Base-by-base conservation (phyloP, 1,140 invertebrate species). In the Brachystomella parvula region DNA sequence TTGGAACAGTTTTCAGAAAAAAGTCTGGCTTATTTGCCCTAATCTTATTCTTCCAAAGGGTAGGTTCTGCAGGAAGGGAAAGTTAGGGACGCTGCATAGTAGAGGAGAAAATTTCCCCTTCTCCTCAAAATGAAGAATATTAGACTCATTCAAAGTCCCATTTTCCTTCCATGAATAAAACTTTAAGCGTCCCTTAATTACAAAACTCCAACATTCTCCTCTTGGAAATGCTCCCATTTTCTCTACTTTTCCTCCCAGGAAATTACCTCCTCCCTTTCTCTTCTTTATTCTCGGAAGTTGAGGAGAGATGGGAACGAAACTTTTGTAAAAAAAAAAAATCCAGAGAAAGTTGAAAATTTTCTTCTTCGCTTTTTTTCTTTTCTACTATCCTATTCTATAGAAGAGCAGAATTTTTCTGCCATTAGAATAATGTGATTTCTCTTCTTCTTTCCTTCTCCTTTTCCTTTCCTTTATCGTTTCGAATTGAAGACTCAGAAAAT, bases 121-220 rank as follows among this genome's bases (percentile, higher is more conserved):
- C 12, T 53, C 49, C 49, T 26, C 49, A 53, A 53, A 53, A 53
- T 53, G 49, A 17, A 53, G 24, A 53, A 53, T 53, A 53, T 53
- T 53, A 53, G 49, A 53, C 21, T 9, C 49, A 53, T 53, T 53
- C 49, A 53, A 53, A 26, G 49, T 6, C 24, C 49, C 49, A 53
- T 67, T 67, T 39, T 44, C 33, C 65, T 63, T 67, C 49, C 56
- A 67, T 67, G 66, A 67, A 60, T 67, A 67, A 64, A 67, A 67
- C 33, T 63, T 63, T 67, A 64, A 67, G 61, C 61, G 61, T 60
- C 44, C 61, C 53, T 67, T 67, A 67, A 67, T 67, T 67, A 67
- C 66, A 64, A 64, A 47, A 63, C 61, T 32, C 49, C 49, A 24
- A 53, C 49, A 29, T 60, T 33, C 58, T 17, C 15, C 12, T 29